phyloP scores from a whole-genome alignment of 2,797 vertebrate genomes.

The Gadopsis bispinosus region DNA sequence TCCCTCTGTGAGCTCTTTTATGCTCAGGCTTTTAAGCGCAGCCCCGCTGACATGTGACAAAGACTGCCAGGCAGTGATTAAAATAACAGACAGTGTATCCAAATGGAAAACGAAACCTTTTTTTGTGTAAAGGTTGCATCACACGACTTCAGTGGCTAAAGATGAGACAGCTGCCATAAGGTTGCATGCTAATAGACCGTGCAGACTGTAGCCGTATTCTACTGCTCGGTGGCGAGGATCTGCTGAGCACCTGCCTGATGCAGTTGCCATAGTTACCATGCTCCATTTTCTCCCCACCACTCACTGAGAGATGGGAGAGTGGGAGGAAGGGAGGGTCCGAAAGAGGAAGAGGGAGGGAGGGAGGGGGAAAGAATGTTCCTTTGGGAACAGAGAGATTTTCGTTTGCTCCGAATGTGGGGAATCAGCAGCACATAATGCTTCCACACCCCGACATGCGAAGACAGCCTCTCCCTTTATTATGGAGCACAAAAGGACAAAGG shows the following conservation, averaged over 20 bases:
- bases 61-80: conserved; percentile 22
- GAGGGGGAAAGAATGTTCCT: conserved; percentile 46
- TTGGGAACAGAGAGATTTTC: conserved; percentile 67
- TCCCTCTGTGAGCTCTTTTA: conserved; percentile 52
- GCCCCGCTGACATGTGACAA: conserved; percentile 42
- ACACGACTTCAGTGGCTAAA: not conserved
- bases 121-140: not conserved
- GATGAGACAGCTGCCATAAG: not conserved
- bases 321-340: conserved; percentile 55
- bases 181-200: not conserved
- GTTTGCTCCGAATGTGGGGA: conserved; percentile 69
- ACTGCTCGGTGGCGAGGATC: conserved; percentile 33
- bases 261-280: conserved; percentile 87
- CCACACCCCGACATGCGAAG: conserved; percentile 44
- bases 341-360: conserved; percentile 28
- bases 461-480: conserved; percentile 71
- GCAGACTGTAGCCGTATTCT: not conserved
- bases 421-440: conserved; percentile 57
- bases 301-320: conserved; percentile 62
- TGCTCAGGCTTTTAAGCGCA: conserved; percentile 50
- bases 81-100: conserved; percentile 29
- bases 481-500: conserved; percentile 68
- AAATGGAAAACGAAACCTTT: conserved; percentile 25
- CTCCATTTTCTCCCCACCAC: conserved; percentile 80
- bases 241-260: conserved; percentile 78